These are phyloP conservation scores for Diorhabda sublineata DNA, from an alignment of 1,140 invertebrate species.

Conservation along the genomic window DNA sequence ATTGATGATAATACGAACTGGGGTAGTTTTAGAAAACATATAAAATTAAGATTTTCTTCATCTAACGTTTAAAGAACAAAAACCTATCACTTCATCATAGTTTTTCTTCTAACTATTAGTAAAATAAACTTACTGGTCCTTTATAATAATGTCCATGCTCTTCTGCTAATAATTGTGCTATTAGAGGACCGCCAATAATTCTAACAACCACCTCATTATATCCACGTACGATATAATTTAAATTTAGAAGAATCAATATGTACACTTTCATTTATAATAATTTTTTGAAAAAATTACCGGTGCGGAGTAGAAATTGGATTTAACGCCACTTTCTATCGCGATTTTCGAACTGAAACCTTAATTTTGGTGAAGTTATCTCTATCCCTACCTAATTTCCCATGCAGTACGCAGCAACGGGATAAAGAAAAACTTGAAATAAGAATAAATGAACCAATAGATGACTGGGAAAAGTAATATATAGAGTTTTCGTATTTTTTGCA, in stretches of 20 bases:
- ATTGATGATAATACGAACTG: no score
- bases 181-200: conserved; percentile 46
- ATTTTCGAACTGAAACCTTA: neutral
- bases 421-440: neutral
- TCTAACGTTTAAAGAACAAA: no score
- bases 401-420: neutral
- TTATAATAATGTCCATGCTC: conserved; percentile 47
- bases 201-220: conserved; percentile 51
- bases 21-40: no score
- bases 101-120: no score
- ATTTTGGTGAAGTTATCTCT: neutral
- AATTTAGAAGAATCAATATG: neutral
- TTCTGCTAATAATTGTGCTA: conserved; percentile 45
- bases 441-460: no score
- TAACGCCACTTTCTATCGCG: neutral
- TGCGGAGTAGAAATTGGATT: neutral
- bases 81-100: no score
- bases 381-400: neutral
- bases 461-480: no score
- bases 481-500: no score
- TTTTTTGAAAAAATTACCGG: neutral
- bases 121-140: conserved; percentile 45
- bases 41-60: no score
- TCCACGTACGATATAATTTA: neutral
- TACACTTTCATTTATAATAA: neutral